phyloP scores from a whole-genome alignment of 35 echinoderm and acorn worm genomes.

The Apostichopus japonicus region DNA sequence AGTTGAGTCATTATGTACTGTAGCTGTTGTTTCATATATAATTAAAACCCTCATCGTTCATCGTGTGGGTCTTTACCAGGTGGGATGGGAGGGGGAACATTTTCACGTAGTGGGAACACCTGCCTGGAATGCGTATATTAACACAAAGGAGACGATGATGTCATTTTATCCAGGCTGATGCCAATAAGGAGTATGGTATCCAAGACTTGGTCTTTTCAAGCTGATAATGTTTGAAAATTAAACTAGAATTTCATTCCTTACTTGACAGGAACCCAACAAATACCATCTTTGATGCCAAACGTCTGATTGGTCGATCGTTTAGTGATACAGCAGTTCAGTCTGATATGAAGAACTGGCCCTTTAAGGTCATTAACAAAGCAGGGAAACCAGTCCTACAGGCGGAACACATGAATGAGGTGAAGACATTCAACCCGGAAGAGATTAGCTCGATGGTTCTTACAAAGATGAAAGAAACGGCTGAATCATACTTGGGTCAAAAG shows the following conservation, averaged over 20 bases:
- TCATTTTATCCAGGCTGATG: no score
- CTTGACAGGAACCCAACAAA: not conserved
- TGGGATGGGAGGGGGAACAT: no score
- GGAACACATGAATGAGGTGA: not conserved
- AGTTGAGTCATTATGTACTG: no score
- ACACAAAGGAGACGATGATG: no score
- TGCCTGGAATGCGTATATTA: no score
- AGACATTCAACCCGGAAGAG: slow-evolving; percentile 55
- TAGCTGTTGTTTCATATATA: no score
- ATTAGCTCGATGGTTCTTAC: slow-evolving; percentile 51
- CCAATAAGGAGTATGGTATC: no score
- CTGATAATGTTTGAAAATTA: no score
- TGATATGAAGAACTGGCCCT: slow-evolving; percentile 94
- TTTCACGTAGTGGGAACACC: no score
- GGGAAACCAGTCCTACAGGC: slow-evolving; percentile 35
- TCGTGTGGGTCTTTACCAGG: no score
- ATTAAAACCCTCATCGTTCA: no score
- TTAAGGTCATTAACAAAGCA: slow-evolving; percentile 52
- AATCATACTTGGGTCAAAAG: slow-evolving; percentile 63
- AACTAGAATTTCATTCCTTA: not conserved
- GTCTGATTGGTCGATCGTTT: slow-evolving; percentile 75
- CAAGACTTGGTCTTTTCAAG: no score
- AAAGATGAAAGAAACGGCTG: slow-evolving; percentile 63
- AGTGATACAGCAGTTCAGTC: slow-evolving; percentile 75
- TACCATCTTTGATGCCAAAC: slow-evolving; percentile 93